Evolutionary conservation across 2,797 vertebrate species (phyloP), one percentile per base, ranked within the genome.

Genomic region (Philypnodon macrostomus): DNA sequence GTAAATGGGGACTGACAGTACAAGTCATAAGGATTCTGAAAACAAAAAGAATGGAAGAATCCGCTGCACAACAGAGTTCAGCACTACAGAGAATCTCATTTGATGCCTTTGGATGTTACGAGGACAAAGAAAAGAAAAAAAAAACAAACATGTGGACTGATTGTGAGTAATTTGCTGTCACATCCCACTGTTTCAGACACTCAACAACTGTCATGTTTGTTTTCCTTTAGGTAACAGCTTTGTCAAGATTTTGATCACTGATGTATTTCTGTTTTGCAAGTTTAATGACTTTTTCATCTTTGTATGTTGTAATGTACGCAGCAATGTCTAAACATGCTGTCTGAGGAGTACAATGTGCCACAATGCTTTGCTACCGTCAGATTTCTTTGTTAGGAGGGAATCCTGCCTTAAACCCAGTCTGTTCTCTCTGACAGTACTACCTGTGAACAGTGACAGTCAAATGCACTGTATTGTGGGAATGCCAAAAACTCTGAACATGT

Each of bases 331-430:
- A 75, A 56, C 63, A 75, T 51, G 54, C 67, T 61, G 69, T 81
- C 77, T 75, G 79, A 82, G 67, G 64, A 70, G 56, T 70, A 63
- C 56, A 80, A 58, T 58, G 63, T 41, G 44, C 45, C 67, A 70
- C 59, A 54, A 55, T 52, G 57, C 63, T 73, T 81, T 60, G 53
- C 73, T 79, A 58, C 63, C 61, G 73, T 78, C 65, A 71, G 69
- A 71, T 75, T 77, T 57, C 75, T 66, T 67, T 72, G 56, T 67
- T 73, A 80, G 58, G 73, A 81, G 79, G 73, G 82, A 85, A 81
- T 83, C 73, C 81, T 87, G 89, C 90, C 88, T 90, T 90, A 90
- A 90, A 86, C 76, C 76, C 83, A 85, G 79, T 76, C 77, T 80
- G 67, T 84, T 87, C 76, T 84, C 73, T 85, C 77, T 73, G 77